These are phyloP conservation scores for Protonemura montana DNA, from an alignment of 2,888 invertebrate species.

Conservation along the genomic window DNA sequence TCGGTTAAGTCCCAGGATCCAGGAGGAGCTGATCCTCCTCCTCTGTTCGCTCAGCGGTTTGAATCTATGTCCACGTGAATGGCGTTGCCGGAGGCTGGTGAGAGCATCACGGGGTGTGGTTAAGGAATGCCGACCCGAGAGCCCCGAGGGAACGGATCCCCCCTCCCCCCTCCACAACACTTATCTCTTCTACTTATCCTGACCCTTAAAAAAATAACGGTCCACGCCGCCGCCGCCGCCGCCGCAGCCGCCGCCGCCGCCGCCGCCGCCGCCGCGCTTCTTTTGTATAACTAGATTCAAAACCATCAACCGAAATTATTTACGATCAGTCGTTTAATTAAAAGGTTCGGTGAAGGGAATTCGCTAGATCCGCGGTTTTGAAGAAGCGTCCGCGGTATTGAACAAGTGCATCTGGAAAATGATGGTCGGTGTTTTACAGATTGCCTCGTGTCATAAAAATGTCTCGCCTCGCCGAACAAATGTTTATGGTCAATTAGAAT, in stretches of 20 bases:
- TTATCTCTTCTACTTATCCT: slow-evolving; percentile 46
- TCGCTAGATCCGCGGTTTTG: not conserved
- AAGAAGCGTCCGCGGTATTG: not conserved
- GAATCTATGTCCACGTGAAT: slow-evolving; percentile 31
- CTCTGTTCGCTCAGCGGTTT: too few relatives aligned
- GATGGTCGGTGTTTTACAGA: not conserved
- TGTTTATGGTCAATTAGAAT: slow-evolving; percentile 36
- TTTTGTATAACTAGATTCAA: slow-evolving; percentile 34
- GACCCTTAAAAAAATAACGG: slow-evolving; percentile 48
- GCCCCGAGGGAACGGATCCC: slow-evolving; percentile 43
- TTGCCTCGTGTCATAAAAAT: not conserved
- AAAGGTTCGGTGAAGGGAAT: not conserved
- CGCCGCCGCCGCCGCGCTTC: not conserved
- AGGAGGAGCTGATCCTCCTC: too few relatives aligned
- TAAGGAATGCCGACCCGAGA: slow-evolving; percentile 45
- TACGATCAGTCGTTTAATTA: slow-evolving; percentile 25
- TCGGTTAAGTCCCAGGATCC: too few relatives aligned
- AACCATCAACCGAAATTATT: slow-evolving; percentile 37
- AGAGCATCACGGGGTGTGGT: slow-evolving; percentile 32
- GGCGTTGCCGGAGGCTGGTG: not conserved
- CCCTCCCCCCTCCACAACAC: slow-evolving; percentile 27
- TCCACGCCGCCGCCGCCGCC: slow-evolving; percentile 23
- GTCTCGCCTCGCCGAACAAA: not conserved
- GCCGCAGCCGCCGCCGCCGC: too few relatives aligned
- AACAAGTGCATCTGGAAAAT: not conserved